Evolutionary conservation across 2,113 vertebrate genomes (phyloP), one percentile per base, ranked within the genome.

Genomic region (Alligator sinensis): DNA sequence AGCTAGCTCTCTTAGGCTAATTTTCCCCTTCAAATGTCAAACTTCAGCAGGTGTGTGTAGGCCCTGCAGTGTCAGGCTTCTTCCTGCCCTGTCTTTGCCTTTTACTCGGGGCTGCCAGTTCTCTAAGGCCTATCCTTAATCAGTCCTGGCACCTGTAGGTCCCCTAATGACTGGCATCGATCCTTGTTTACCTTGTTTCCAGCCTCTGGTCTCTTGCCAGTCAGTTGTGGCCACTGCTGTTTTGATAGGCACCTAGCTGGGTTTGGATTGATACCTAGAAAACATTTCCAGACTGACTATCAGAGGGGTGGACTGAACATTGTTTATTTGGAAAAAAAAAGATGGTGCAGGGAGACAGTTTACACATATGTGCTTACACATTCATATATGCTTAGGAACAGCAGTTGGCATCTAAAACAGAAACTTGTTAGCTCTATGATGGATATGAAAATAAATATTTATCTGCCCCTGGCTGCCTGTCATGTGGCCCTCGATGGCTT

Each of bases 161-260:
- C 64, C 19, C 77, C 6, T 82, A 77, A 64, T 86, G 59, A 17
- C 21, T 27, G 62, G 64, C 6, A 0, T 79, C 63, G 1, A 0
- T 84, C 89, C 11, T 19, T 92, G 10, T 19, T 54, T 34, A 14
- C 12, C 54, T 1, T 47, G 47, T 47, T 47, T 55, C 2, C 0
- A 78, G 27, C 84, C 72, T 0, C 0, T 12, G 18, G 3, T 79
- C 58, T 5, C 0, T 27, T 30, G 11, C 22, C 54, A 30, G 22
- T 58, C 76, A 27, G 0, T 58, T 27, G 27, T 74, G n/a, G 22
- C 47, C 47, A 8, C 22, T 34, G 57, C n/a, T 17, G 5, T 62
- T 90, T 87, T 62, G 60, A 54, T 38, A 16, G 75, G 30, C 11
- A 38, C 7, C 47, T 47, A 47, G 64, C 70, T 0, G 0, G n/a